Evolutionary conservation across 2,888 invertebrate species (phyloP).

Genomic region (Ennomos fuscantarius): DNA sequence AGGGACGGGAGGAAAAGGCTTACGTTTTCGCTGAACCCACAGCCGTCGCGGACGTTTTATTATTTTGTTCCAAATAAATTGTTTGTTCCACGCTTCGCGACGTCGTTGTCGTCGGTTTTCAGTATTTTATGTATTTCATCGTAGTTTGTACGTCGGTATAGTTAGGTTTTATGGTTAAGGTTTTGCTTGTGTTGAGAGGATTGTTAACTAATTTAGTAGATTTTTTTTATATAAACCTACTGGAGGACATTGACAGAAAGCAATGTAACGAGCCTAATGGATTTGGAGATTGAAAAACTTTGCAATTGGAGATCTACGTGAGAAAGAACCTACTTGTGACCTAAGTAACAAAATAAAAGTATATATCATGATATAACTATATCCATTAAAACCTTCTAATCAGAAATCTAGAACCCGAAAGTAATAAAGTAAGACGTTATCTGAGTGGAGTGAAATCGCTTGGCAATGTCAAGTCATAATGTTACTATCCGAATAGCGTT

Average conservation of each 20-base stretch:
- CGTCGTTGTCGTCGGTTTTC: constrained; percentile 10
- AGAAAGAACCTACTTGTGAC: no score
- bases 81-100: constrained; percentile 41
- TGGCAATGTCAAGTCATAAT: neutral
- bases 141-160: neutral
- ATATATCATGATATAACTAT: neutral
- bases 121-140: constrained; percentile 2
- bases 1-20: constrained; percentile 28
- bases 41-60: constrained; percentile 42
- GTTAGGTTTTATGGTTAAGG: no score
- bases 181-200: no score
- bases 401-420: neutral
- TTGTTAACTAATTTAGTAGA: no score
- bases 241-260: no score
- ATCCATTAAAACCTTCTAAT: neutral
- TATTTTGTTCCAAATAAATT: constrained; percentile 53
- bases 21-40: constrained; percentile 52
- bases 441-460: constrained; percentile 1
- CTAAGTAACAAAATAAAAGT: no score
- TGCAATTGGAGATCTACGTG: no score
- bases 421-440: neutral
- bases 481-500: neutral
- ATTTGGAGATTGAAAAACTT: no score
- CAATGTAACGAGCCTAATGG: no score
- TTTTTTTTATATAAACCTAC: no score